These are phyloP conservation scores for Athalia cordata DNA, from an alignment of 2,888 invertebrate species.

Conservation along the genomic window DNA sequence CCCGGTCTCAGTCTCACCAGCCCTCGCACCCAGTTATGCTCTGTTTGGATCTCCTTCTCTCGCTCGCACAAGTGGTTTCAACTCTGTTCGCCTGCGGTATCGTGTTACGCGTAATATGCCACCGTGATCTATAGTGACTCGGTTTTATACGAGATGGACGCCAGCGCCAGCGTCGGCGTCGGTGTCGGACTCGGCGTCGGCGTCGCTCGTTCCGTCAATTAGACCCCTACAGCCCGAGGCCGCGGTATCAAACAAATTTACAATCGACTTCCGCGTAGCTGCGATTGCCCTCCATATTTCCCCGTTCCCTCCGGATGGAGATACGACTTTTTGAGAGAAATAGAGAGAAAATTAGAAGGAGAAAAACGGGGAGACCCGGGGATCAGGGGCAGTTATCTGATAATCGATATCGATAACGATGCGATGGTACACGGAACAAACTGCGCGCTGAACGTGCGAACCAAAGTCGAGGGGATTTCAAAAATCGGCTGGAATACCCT, in stretches of 20 bases:
- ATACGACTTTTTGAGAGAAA: neutral
- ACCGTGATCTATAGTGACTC: slow-evolving; percentile 57
- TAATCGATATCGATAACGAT: too few species aligned
- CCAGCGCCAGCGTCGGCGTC: slow-evolving; percentile 15
- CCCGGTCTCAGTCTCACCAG: slow-evolving; percentile 45
- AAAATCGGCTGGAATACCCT: too few species aligned
- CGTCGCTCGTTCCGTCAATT: slow-evolving; percentile 42
- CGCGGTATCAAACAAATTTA: slow-evolving; percentile 22
- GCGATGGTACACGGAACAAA: too few species aligned
- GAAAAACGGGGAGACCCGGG: too few species aligned
- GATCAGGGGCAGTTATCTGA: too few species aligned
- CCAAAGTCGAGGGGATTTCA: too few species aligned
- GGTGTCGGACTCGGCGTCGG: slow-evolving; percentile 18
- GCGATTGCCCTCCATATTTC: neutral
- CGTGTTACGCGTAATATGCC: slow-evolving; percentile 69
- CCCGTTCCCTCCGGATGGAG: neutral
- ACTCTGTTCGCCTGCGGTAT: slow-evolving; percentile 65
- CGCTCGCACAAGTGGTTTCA: slow-evolving; percentile 62
- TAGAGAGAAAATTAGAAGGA: neutral
- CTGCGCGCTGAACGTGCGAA: too few species aligned
- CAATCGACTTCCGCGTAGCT: slow-evolving; percentile 25
- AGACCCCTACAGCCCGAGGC: slow-evolving; percentile 16
- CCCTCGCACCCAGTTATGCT: slow-evolving; percentile 25
- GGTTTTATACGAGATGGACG: slow-evolving; percentile 44
- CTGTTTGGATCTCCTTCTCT: slow-evolving; percentile 51